Evolutionary conservation across 2,113 vertebrate species (phyloP).

Genomic region (Platichthys stellatus): DNA sequence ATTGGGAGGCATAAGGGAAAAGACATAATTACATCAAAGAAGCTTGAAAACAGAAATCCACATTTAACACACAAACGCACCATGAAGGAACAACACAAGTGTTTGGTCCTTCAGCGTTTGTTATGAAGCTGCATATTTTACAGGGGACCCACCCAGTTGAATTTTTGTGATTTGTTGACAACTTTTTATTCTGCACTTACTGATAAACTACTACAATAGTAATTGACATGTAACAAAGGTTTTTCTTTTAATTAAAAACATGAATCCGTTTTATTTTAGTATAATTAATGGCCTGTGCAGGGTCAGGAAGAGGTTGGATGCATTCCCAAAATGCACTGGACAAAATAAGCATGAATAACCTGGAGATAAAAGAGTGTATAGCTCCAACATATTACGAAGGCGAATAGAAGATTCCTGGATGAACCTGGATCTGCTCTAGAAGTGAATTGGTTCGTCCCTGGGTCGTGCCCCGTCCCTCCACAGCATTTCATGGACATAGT

Average conservation of each 20-base stretch:
- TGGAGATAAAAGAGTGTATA: too few species aligned
- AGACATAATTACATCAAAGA: constrained; percentile 71
- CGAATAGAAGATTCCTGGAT: too few species aligned
- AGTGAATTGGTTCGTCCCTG: too few species aligned
- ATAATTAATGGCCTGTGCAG: background rate
- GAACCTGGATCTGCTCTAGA: too few species aligned
- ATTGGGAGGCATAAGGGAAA: constrained; percentile 64
- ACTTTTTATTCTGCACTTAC: background rate
- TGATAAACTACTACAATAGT: background rate
- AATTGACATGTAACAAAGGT: background rate
- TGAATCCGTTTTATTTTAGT: background rate
- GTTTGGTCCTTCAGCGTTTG: constrained; percentile 34
- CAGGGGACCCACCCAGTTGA: background rate
- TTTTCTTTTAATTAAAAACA: background rate
- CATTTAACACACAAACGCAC: constrained; percentile 34
- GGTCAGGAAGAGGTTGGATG: too few species aligned
- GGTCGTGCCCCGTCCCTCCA: too few species aligned
- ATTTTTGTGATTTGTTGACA: constrained; percentile 15
- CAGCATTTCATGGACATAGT: too few species aligned
- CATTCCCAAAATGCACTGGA: too few species aligned
- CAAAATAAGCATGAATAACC: too few species aligned
- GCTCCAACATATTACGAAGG: too few species aligned
- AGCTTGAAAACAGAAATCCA: constrained; percentile 41
- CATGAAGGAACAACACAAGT: constrained; percentile 20
- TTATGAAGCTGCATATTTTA: background rate